These are phyloP conservation scores for Zaprionus camerounensis DNA, from an alignment of 1,140 invertebrate species.

Conservation along the genomic window DNA sequence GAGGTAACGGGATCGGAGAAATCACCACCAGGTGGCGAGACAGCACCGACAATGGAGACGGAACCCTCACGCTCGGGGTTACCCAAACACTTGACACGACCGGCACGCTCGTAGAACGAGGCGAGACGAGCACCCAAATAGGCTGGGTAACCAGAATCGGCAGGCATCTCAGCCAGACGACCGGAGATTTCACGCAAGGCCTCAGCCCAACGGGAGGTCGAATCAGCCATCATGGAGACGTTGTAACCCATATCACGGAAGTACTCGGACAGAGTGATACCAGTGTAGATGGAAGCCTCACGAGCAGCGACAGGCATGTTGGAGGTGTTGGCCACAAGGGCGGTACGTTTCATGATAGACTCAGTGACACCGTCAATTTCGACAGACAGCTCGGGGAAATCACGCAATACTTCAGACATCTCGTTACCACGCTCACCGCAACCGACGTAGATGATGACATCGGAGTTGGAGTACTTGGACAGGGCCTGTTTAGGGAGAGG, in stretches of 20 bases:
- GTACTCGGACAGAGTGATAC: conserved; percentile 98
- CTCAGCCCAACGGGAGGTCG: conserved; percentile 99
- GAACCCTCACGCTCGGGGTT: conserved; percentile 99
- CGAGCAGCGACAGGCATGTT: conserved; percentile 99
- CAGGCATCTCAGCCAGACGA: conserved; percentile 99
- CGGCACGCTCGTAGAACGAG: conserved; percentile 99
- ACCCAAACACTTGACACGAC: conserved; percentile 98
- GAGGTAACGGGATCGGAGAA: conserved; percentile 99
- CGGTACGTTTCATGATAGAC: conserved; percentile 99
- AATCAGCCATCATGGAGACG: conserved; percentile 99
- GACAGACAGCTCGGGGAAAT: conserved; percentile 99
- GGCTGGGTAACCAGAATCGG: conserved; percentile 99
- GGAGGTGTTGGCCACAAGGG: conserved; percentile 99
- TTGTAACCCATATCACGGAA: conserved; percentile 99
- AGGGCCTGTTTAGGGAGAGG: conserved; percentile 87
- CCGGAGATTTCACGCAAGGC: conserved; percentile 99
- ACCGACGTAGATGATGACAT: conserved; percentile 99
- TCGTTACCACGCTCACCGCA: conserved; percentile 98
- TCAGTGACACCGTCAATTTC: conserved; percentile 98
- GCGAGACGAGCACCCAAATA: conserved; percentile 99
- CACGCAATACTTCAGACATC: conserved; percentile 96
- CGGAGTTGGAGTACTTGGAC: conserved; percentile 99
- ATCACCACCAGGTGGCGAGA: conserved; percentile 99
- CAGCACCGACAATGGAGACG: conserved; percentile 99
- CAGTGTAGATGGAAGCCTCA: conserved; percentile 99